phyloP scores from a whole-genome alignment of 1,140 invertebrate species.

The Episyrphus balteatus region DNA sequence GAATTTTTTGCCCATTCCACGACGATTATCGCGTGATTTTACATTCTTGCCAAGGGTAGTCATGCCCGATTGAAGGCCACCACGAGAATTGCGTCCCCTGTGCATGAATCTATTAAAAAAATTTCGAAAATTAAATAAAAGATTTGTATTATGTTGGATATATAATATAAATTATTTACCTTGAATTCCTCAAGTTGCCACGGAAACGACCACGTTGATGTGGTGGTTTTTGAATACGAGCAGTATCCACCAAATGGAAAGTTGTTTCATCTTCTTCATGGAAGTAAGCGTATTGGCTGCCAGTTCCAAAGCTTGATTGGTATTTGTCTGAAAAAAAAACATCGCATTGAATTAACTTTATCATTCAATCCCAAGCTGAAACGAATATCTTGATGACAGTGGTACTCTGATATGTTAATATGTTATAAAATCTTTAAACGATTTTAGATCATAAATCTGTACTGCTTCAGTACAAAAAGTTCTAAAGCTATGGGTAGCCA shows the following conservation, averaged over 20 bases:
- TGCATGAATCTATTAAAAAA: constrained; percentile 1
- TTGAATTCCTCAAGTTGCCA: constrained; percentile 67
- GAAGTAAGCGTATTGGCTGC: constrained; percentile 92
- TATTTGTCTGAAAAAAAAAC: constrained; percentile 76
- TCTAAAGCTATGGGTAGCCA: too few relatives aligned
- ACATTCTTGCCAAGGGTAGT: constrained; percentile 46
- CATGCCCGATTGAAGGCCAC: constrained; percentile 53
- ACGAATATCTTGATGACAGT: too few relatives aligned
- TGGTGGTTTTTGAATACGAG: constrained; percentile 78
- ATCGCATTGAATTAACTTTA: neutral
- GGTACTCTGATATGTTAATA: too few relatives aligned
- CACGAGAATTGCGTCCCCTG: constrained; percentile 63
- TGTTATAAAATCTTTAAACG: too few relatives aligned
- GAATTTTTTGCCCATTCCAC: constrained; percentile 68
- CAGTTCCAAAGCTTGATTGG: constrained; percentile 86
- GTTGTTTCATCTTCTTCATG: constrained; percentile 97
- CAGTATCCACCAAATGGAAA: constrained; percentile 96
- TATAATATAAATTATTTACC: constrained; percentile 8
- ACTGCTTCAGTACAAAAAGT: too few relatives aligned
- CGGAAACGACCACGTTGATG: constrained; percentile 81
- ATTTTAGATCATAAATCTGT: too few relatives aligned
- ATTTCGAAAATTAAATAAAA: neutral
- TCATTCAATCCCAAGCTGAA: too few relatives aligned
- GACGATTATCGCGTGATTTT: constrained; percentile 45
- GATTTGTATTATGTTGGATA: neutral